Base-by-base conservation (phyloP, 2,888 invertebrate species). In the Melanophora roralis region DNA sequence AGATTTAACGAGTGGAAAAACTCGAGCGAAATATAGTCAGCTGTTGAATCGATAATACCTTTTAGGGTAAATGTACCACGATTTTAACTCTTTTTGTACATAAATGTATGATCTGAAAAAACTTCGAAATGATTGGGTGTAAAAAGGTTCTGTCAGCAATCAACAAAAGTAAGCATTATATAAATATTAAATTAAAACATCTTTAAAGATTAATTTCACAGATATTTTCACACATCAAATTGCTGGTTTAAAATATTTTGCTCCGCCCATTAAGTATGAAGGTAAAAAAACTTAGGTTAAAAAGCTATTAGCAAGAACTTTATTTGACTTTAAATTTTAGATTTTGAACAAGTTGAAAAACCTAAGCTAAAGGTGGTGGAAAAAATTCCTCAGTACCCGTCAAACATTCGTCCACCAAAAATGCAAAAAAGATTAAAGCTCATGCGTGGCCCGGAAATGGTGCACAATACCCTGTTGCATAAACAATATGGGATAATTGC, bases 401-500 rank as follows among this genome's bases (percentile, higher is more conserved):
- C 93, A 0, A 92, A 92, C 78, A 85, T 94, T 34, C 93, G 93
- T 83, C 92, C 95, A 19, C 95, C 94, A 2, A 97, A 96, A 91
- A 96, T 96, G 95, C 94, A 94, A 83, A 98, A 96, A 86, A 92
- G 92, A 65, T 90, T 97, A 1, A 91, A 92, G n/a, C 93, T 94
- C 43, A 97, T 98, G 95, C 91, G 98, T 87, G 98, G 98, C 0
- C 97, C 98, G 0, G 99, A 99, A 90, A 82, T 88, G 5, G 88
- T 97, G 23, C 98, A 99, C 86, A 98, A 95, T 84, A 92, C 93
- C 65, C 91, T 99, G 11, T 92, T 96, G 77, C 94, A 98, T 85
- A 94, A 96, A 86, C 98, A 99, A 86, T 99, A 93, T 92, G 99
- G 98, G 49, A 94, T 99, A 82, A 92, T 98, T 89, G 97, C 98